phyloP scores from a whole-genome alignment of 2,797 vertebrate genomes.

The Spea hammondii region DNA sequence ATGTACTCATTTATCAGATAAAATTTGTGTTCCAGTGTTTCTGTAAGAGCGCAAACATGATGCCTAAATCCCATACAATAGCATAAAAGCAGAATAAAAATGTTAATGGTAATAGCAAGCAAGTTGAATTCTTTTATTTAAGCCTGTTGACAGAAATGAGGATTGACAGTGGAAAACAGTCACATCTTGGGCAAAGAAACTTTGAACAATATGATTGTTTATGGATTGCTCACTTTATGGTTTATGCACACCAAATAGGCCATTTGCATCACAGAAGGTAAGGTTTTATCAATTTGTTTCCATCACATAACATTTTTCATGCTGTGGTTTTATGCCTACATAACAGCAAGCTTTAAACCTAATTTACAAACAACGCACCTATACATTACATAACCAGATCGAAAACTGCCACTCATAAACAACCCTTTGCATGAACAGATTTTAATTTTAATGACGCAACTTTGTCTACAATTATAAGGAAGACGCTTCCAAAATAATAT shows the following conservation, averaged over 20 bases:
- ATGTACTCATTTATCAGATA: too few species aligned
- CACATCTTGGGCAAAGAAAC: too few species aligned
- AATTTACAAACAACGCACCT: not conserved
- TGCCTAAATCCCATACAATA: too few species aligned
- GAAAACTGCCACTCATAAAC: conserved; percentile 1
- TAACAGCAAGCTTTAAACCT: not conserved
- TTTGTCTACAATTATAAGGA: not conserved
- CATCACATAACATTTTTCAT: not conserved
- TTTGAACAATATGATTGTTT: not conserved
- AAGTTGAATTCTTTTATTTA: too few species aligned
- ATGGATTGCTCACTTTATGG: not conserved
- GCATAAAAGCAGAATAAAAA: too few species aligned
- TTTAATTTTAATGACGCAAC: not conserved
- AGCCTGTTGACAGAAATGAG: too few species aligned
- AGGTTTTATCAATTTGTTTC: not conserved
- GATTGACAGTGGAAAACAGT: too few species aligned
- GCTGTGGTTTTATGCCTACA: not conserved
- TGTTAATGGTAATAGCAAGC: too few species aligned
- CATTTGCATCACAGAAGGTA: not conserved
- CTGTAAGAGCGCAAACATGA: too few species aligned
- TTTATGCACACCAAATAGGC: not conserved
- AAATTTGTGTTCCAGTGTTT: too few species aligned
- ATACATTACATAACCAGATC: not conserved
- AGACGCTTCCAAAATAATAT: too few species aligned
- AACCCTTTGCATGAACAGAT: not conserved